Base-by-base conservation (phyloP, 2,797 vertebrate genomes). In the Gambelia wislizenii region DNA sequence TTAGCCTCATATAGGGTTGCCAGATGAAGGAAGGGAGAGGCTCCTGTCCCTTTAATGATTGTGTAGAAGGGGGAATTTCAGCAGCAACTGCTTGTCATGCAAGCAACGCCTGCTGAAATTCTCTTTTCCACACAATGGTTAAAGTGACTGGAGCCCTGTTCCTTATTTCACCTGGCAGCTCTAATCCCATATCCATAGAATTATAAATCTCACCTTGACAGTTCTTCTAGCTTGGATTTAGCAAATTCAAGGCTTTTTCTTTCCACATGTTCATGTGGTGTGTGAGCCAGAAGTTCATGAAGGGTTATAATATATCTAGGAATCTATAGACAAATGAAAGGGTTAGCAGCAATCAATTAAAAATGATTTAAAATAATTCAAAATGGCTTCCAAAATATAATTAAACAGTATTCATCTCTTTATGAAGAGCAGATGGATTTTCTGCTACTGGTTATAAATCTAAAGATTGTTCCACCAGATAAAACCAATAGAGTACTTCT, bases 291-390 rank as follows among this genome's bases (percentile, higher is more conserved):
- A 69, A 99, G 97, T 96, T 99, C 99, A 86, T 99, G 99, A 56
- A 99, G 97, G 1, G 99, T 99, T 96, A 99, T 99, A 96, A 99
- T 99, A 87, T 99, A 99, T 84, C 99, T 98, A 91, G 99, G 99
- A 93, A 99, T 99, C 99, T 99, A 96, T 89, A 93, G 84, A 80
- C n/a, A 92, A 92, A 75, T 70, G 25, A 85, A 72, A n/a, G 18
- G 2, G 80, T 74, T 25, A n/a, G 93, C 80, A 96, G 78, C 82
- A 83, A 79, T 44, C 64, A 3, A 59, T 6, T 44, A 54, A 16
- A 44, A 92, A 30, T n/a, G 22, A 27, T 80, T 2, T 0, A 3
- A 30, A 20, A 67, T 7, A 25, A 22, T 87, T 70, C 36, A 44
- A n/a, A 47, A 80, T 47, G 7, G 27, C 27, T 39, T 67, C 30